Conservation (phyloP, 2,113 vertebrate genomes). For the Stictonetta naevosa region DNA sequence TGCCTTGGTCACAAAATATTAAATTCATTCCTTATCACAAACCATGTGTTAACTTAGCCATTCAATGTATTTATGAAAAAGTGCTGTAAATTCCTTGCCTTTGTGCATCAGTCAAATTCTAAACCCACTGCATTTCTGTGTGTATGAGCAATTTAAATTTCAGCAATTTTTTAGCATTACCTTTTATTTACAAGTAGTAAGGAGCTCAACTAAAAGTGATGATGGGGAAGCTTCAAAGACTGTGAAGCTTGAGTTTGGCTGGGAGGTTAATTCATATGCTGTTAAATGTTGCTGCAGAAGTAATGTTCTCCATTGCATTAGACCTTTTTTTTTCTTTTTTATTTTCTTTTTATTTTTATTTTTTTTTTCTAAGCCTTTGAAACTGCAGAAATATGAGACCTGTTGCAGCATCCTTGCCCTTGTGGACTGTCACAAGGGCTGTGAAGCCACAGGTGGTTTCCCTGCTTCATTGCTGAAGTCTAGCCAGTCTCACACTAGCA, state of each 20-base stretch:
- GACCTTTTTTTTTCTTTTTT: background rate
- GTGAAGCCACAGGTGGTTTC: background rate
- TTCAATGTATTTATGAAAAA: conserved; percentile 61
- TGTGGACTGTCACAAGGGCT: background rate
- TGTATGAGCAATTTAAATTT: conserved; percentile 57
- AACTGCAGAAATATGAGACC: background rate
- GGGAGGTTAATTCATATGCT: background rate
- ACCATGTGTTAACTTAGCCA: conserved; percentile 6
- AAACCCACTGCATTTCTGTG: conserved; percentile 61
- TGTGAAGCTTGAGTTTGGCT: background rate
- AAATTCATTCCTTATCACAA: conserved; percentile 50
- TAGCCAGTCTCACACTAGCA: background rate
- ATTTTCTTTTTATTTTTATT: background rate
- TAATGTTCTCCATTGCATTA: background rate
- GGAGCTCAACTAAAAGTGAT: background rate
- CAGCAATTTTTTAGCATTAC: conserved; percentile 46
- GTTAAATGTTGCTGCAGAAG: background rate
- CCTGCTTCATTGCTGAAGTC: background rate
- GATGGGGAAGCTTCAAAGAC: conserved; percentile 7
- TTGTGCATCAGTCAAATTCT: conserved; percentile 47
- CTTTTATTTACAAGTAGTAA: conserved; percentile 5
- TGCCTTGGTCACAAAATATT: conserved; percentile 27
- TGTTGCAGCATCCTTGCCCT: background rate
- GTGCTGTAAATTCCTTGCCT: conserved; percentile 46
- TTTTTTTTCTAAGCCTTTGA: background rate